Conservation (phyloP, 2,888 invertebrate genomes). For the Stenurella melanura region DNA sequence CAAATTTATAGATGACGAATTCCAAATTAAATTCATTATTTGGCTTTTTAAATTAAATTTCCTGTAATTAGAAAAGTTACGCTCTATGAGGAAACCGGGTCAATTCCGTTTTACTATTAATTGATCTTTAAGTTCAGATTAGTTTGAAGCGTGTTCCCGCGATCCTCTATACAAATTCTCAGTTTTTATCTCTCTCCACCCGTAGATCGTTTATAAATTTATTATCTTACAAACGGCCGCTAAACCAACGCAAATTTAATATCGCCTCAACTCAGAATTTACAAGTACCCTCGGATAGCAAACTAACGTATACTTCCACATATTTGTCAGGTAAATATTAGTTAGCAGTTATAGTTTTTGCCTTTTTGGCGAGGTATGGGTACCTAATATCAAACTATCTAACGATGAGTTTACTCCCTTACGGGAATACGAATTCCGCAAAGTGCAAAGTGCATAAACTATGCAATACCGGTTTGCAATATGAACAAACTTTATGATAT, state of each 20-base stretch:
- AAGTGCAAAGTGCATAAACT: constrained; percentile 48
- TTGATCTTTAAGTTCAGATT: no score
- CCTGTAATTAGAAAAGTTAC: no score
- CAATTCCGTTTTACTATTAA: no score
- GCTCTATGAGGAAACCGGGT: no score
- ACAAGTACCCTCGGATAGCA: not conserved
- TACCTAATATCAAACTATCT: constrained; percentile 40
- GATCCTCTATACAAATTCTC: no score
- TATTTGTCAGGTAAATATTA: constrained; percentile 7
- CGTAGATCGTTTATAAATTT: not conserved
- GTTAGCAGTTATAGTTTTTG: constrained; percentile 4
- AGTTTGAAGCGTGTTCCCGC: no score
- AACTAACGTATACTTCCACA: not conserved
- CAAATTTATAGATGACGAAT: no score
- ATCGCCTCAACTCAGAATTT: not conserved
- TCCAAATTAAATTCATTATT: no score
- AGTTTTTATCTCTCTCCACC: no score
- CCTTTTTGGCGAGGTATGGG: not conserved
- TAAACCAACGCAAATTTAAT: not conserved
- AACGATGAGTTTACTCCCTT: constrained; percentile 41
- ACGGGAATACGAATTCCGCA: constrained; percentile 51
- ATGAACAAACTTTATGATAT: constrained; percentile 49
- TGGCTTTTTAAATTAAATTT: no score
- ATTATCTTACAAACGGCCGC: not conserved
- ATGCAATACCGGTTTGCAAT: constrained; percentile 35